Base-by-base conservation (phyloP, 1,140 invertebrate species). In the Calephelis nemesis region DNA sequence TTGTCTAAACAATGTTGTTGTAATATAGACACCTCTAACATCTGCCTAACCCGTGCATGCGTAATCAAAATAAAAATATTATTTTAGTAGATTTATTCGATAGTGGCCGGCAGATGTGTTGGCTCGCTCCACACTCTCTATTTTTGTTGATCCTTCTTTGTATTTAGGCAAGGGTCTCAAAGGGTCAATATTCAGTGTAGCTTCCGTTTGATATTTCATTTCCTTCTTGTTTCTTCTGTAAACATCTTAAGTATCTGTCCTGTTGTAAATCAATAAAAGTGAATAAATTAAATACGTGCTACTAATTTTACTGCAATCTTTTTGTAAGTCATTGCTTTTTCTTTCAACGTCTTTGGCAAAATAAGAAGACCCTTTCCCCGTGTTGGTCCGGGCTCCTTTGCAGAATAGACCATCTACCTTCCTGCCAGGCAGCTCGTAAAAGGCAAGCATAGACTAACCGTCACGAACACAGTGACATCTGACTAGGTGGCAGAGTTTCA, bases 21-120 rank as follows among this genome's bases (percentile, higher is more conserved):
- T 76, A 82, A 74, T 69, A 70, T 71, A 60, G 67, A 67, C 48
- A 15, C 65, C 70, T 81, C 79, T 79, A 88, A 85, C 88, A 91
- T 88, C 88, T 89, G 88, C 83, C 84, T 81, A 87, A 87, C 82
- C 85, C 86, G 83, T 83, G 83, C 86, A 82, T 83, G 83, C 85
- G 84, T 91, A 91, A 91, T 91, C 87, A 90, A 89, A 89, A 90
- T 90, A 88, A 90, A 90, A 90, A 90, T 90, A 90, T 89, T 89
- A 90, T 89, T 89, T 88, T 89, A 87, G 84, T 88, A 90, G 87
- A 90, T 90, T 90, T 90, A 89, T 89, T 85, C 77, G 88, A 90
- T 90, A 89, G 86, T 87, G 85, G 75, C 78, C 85, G 84, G 85
- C 88, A 91, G 88, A 91, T 91, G 88, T 83, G 77, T 77, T 75